Percentiles rank a stretch among this genome's conserved stretches.
phyloP scores from a whole-genome alignment of 2,113 vertebrate genomes.

The Platysteira castanea region DNA sequence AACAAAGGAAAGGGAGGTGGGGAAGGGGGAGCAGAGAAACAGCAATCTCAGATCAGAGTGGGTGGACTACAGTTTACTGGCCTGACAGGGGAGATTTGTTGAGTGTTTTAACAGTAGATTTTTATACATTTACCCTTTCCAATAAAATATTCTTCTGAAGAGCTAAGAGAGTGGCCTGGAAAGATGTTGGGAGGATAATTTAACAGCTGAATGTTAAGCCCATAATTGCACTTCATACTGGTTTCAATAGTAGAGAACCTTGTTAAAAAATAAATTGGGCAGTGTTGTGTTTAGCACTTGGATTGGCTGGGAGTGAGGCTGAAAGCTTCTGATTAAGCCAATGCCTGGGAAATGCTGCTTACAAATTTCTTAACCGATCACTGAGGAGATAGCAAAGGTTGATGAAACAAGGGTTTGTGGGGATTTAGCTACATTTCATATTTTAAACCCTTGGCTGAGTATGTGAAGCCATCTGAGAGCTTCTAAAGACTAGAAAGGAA shows the following conservation, averaged over 20 bases:
- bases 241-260: conserved; percentile 58
- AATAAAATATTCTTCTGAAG: conserved; percentile 65
- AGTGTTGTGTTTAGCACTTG: conserved; percentile 18
- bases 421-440: conserved; percentile 29
- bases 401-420: neutral
- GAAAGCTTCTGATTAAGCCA: conserved; percentile 21
- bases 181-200: conserved; percentile 65
- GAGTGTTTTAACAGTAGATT: conserved; percentile 71
- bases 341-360: neutral
- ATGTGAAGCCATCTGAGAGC: neutral
- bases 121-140: conserved; percentile 71
- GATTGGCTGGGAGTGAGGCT: neutral
- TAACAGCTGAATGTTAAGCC: conserved; percentile 63
- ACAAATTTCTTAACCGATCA: neutral
- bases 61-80: conserved; percentile 62
- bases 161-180: conserved; percentile 43
- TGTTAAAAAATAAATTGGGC: conserved; percentile 68
- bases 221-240: conserved; percentile 66
- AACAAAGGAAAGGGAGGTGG: conserved; percentile 75
- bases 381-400: neutral
- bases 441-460: conserved; percentile 4
- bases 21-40: conserved; percentile 54
- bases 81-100: conserved; percentile 69
- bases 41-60: conserved; percentile 58
- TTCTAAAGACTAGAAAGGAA: neutral